These are phyloP conservation scores for Hemichromis elongatus DNA, from an alignment of 2,113 vertebrate species.

Conservation along the genomic window DNA sequence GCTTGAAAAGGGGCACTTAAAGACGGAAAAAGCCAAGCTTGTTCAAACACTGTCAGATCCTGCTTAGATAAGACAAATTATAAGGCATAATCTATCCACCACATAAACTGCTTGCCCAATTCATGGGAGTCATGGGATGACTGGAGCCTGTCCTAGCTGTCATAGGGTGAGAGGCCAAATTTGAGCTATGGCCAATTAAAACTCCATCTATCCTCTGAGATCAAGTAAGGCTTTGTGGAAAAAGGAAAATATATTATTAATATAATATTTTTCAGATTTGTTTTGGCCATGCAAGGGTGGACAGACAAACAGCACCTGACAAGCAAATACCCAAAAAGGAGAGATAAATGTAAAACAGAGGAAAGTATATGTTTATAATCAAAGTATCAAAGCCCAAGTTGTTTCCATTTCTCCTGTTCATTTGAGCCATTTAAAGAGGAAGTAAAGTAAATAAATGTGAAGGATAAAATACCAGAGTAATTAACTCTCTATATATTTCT, in stretches of 20 bases:
- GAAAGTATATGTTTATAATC: not conserved
- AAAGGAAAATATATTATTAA: not conserved
- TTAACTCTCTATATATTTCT: not conserved
- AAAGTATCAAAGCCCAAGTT: not conserved
- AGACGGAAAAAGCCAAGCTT: not conserved
- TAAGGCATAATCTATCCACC: not conserved
- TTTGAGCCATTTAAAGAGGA: not conserved
- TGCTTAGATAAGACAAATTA: not conserved
- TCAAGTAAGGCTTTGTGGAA: not conserved
- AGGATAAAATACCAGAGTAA: not conserved
- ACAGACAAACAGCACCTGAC: not conserved
- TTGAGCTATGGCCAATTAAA: not conserved
- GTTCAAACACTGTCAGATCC: not conserved
- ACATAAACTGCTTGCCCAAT: rapidly evolving
- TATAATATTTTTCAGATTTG: not conserved
- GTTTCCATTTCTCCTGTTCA: not conserved
- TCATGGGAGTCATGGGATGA: not conserved
- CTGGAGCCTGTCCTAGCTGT: not conserved
- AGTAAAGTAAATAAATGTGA: not conserved
- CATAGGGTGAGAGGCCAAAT: not conserved
- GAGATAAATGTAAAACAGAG: not conserved
- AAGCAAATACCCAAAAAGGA: not conserved
- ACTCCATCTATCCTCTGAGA: not conserved
- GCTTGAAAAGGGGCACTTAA: not conserved
- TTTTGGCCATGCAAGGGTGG: not conserved